Evolutionary conservation across 2,888 invertebrate genomes (phyloP).

Genomic region (Heliconius charithonia): DNA sequence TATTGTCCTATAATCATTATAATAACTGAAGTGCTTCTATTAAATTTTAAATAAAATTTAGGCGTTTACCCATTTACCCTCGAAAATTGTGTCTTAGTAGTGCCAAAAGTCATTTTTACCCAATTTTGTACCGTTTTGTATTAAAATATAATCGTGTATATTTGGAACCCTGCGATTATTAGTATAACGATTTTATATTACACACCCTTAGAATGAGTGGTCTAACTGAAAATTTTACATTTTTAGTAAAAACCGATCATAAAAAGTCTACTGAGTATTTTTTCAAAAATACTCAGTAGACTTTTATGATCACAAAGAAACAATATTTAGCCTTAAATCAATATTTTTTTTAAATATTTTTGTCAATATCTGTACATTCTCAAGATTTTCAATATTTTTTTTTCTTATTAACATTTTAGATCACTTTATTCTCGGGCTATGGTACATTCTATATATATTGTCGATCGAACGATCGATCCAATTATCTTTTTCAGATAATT

Average conservation of each 20-base stretch:
- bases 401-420: too few species aligned
- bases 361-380: too few species aligned
- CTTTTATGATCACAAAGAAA: too few species aligned
- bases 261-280: too few species aligned
- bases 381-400: neutral
- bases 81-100: conserved; percentile 69
- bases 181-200: conserved; percentile 21
- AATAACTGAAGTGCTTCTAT: neutral
- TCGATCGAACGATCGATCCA: neutral
- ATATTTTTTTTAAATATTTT: too few species aligned
- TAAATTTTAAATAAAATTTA: conserved; percentile 22
- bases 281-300: too few species aligned
- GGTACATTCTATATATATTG: neutral
- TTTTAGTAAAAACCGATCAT: neutral
- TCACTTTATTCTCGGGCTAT: neutral
- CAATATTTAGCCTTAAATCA: too few species aligned
- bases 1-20: neutral
- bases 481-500: neutral
- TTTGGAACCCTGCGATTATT: conserved; percentile 35
- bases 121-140: conserved; percentile 57
- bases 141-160: conserved; percentile 41
- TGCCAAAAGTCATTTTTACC: conserved; percentile 65
- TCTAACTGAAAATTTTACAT: neutral
- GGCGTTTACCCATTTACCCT: conserved; percentile 48
- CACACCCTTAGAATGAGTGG: neutral